Evolutionary conservation across 2,888 invertebrate genomes (phyloP).

Genomic region (Eupithecia subfuscata): DNA sequence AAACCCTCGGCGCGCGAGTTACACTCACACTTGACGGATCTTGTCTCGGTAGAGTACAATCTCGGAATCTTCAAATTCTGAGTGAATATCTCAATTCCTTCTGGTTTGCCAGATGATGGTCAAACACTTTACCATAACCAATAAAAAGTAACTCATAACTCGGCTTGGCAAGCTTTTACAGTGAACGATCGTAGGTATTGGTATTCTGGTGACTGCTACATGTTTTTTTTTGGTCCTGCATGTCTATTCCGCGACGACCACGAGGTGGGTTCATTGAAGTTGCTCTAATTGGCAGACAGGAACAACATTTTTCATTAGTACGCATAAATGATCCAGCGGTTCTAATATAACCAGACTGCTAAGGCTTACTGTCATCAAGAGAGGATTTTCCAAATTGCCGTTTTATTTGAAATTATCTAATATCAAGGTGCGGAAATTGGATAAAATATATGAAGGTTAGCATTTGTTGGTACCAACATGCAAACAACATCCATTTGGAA

Average conservation of each 20-base stretch:
- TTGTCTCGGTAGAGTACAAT: too few species aligned
- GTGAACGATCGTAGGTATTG: too few species aligned
- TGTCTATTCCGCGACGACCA: neutral
- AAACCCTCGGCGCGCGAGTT: too few species aligned
- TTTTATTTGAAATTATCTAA: neutral
- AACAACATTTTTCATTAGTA: neutral
- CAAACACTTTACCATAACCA: too few species aligned
- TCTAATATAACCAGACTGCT: neutral
- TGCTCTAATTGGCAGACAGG: neutral
- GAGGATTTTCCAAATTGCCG: neutral
- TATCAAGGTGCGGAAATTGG: neutral
- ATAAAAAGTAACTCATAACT: too few species aligned
- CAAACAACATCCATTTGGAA: neutral
- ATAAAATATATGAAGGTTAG: neutral
- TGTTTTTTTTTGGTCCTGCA: neutral
- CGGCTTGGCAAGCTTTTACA: too few species aligned
- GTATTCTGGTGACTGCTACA: neutral
- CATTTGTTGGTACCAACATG: neutral
- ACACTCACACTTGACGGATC: too few species aligned
- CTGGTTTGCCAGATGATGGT: too few species aligned
- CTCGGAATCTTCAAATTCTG: too few species aligned
- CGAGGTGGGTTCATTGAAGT: neutral
- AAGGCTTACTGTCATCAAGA: neutral
- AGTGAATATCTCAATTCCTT: too few species aligned
- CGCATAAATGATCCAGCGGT: neutral